These are phyloP conservation scores for Brachyopa scutellaris DNA, from an alignment of 2,888 invertebrate species.

Conservation along the genomic window DNA sequence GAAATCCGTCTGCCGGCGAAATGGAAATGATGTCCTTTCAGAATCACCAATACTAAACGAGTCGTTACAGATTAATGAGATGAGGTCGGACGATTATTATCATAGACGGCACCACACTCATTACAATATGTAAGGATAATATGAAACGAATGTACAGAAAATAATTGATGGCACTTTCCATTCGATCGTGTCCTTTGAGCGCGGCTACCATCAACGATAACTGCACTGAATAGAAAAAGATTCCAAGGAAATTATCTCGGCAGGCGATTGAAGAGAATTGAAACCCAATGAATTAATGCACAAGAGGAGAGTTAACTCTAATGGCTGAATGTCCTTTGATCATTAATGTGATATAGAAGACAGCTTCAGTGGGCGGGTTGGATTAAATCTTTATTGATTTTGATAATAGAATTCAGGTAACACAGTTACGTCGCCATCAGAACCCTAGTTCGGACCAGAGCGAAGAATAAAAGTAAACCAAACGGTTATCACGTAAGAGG, in stretches of 20 bases:
- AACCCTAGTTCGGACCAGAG: neutral
- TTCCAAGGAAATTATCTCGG: neutral
- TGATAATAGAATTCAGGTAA: constrained; percentile 39
- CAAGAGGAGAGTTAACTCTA: constrained; percentile 6
- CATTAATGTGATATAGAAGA: neutral
- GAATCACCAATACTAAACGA: constrained; percentile 30
- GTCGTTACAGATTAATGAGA: constrained; percentile 53
- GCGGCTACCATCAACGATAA: neutral
- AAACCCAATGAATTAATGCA: constrained; percentile 9
- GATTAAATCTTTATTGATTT: constrained; percentile 40
- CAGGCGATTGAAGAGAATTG: neutral
- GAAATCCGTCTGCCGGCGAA: neutral
- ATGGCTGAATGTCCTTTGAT: constrained; percentile 43
- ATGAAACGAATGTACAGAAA: constrained; percentile 38
- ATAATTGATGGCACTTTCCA: constrained; percentile 60
- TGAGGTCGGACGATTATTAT: constrained; percentile 11
- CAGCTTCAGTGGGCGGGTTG: neutral
- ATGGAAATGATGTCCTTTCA: constrained; percentile 50
- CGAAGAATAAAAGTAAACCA: neutral
- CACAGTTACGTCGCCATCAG: constrained; percentile 2
- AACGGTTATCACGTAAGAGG: constrained; percentile 21
- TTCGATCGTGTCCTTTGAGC: constrained; percentile 20
- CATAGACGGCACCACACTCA: constrained; percentile 19
- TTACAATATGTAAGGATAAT: constrained; percentile 42
- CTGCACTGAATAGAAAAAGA: neutral